Conservation (phyloP, 2,888 invertebrate genomes). For the Callyntrura guangdongensis region DNA sequence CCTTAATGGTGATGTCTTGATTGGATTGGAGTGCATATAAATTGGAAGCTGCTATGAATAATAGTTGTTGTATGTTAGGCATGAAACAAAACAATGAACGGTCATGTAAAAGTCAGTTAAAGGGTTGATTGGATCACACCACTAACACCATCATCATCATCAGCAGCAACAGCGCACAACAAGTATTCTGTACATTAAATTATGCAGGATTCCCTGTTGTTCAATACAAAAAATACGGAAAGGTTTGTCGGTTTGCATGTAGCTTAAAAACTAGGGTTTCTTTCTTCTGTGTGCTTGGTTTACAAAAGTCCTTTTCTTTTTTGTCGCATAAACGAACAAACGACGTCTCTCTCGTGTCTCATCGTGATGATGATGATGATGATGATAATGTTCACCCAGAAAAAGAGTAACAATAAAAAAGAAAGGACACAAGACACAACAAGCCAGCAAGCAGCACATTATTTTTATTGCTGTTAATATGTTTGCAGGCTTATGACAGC, state of each 20-base stretch:
- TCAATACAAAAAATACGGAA: conserved; percentile 27
- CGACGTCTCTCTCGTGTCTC: not conserved
- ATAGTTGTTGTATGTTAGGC: too few relatives aligned
- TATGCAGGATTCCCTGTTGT: conserved; percentile 29
- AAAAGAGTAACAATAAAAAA: conserved; percentile 40
- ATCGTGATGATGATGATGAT: not conserved
- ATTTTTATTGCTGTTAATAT: not conserved
- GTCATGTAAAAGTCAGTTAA: conserved; percentile 11
- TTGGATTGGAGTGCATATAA: conserved; percentile 20
- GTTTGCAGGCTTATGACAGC: not conserved
- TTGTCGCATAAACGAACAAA: not conserved
- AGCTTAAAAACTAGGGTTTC: conserved; percentile 1
- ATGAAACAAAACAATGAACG: not conserved
- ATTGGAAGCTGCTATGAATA: not conserved
- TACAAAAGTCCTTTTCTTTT: not conserved
- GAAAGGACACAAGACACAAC: conserved; percentile 22
- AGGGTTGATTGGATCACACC: conserved; percentile 13
- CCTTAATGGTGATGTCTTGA: conserved; percentile 58
- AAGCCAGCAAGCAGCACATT: not conserved
- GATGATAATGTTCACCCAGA: conserved; percentile 33
- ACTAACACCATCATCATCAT: not conserved
- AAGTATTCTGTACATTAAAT: not conserved
- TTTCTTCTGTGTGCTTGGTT: not conserved
- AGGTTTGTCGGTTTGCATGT: conserved; percentile 18
- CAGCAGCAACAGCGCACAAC: not conserved